A percentile compares a stretch with the other conserved stretches of the same genome.
These are phyloP conservation scores for Syngnathus rostellatus DNA, from an alignment of 2,797 vertebrate genomes.

Conservation along the genomic window DNA sequence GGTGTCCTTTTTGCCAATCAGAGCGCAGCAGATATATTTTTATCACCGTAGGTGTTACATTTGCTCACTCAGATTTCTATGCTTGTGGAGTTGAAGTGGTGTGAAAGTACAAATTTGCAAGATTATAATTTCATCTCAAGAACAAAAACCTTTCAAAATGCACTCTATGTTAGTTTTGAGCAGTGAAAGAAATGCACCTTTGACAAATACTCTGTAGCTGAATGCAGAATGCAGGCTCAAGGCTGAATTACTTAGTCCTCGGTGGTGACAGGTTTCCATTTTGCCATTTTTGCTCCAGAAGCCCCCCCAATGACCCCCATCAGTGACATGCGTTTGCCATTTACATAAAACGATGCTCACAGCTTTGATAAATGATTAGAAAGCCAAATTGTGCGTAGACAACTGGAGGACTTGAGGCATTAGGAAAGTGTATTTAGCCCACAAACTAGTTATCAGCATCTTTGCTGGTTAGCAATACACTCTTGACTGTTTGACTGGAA, in stretches of 20 bases:
- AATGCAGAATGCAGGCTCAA: not conserved
- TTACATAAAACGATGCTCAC: not conserved
- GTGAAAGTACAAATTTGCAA: not conserved
- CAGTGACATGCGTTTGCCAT: not conserved
- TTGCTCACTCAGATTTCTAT: conserved; percentile 1
- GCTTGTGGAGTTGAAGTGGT: not conserved
- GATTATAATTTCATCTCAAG: not conserved
- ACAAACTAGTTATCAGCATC: too few relatives aligned
- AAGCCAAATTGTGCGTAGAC: not conserved
- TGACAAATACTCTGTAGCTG: not conserved
- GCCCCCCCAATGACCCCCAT: not conserved
- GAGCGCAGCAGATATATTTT: not conserved
- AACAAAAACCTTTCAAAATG: conserved; percentile 3
- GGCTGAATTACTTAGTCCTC: not conserved
- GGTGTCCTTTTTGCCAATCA: conserved; percentile 11
- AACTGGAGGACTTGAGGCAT: not conserved
- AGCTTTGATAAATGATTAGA: not conserved
- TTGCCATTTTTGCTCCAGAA: not conserved
- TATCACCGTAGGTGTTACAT: conserved; percentile 6
- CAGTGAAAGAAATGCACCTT: not conserved
- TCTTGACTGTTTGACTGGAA: too few relatives aligned
- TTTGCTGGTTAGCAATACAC: too few relatives aligned
- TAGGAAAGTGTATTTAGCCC: too few relatives aligned
- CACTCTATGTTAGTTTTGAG: not conserved
- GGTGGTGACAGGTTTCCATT: not conserved